Base-by-base conservation (phyloP, 2,113 vertebrate species). In the Dasyurus viverrinus region DNA sequence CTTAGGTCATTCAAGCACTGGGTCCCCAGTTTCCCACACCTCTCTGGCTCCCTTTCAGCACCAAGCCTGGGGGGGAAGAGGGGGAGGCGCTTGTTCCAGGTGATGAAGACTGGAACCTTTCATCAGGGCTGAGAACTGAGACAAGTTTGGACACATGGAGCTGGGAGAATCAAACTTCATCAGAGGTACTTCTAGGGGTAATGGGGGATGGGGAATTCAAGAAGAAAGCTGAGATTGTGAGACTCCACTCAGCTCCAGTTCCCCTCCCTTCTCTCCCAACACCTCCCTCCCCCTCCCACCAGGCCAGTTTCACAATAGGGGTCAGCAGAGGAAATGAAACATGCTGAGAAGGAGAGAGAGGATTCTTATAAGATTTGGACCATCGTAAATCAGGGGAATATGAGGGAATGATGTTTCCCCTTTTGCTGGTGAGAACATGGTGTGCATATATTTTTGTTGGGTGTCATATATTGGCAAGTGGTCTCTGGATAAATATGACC, bases 311-410 rank as follows among this genome's bases (percentile, higher is more conserved):
- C 36, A n/a, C n/a, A 84, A 84, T 84, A 84, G 68, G 68, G 36
- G 68, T 84, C 68, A 84, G 36, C 68, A 84, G 68, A 84, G 68
- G 68, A 84, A 84, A 84, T 84, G 68, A 84, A 84, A 84, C 68
- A 42, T 84, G n/a, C 68, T 84, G 68, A 42, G 60, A 68, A 16
- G 36, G 57, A 68, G 68, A 84, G n/a, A 42, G n/a, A n/a, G n/a
- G 68, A 42, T 19, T 42, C 68, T 84, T 84, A 42, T 84, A 84
- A 42, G 68, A 84, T 84, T 84, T 22, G 68, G n/a, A 8, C 19
- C 68, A 42, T 42, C 1, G n/a, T 84, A 84, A 84, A 84, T 84
- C 68, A 84, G 23, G 68, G 68, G 68, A 84, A 84, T 84, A 84
- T 84, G 68, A 84, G 68, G n/a, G 68, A 84, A 84, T 84, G 68